These are phyloP conservation scores for Leptinotarsa lineolata DNA, from an alignment of 1,140 invertebrate genomes.

Conservation along the genomic window DNA sequence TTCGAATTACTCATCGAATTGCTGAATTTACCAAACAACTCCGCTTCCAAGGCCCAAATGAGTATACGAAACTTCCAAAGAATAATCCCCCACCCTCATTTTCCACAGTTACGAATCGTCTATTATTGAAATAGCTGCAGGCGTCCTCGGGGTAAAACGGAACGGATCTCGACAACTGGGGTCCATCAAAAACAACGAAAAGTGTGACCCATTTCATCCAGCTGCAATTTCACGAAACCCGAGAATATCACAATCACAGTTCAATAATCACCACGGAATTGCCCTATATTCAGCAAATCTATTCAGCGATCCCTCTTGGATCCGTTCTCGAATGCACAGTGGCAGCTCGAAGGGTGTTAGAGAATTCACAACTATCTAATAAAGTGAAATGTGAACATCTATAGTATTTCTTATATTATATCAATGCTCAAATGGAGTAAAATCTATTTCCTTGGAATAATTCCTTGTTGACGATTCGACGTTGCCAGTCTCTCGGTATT, in stretches of 20 bases:
- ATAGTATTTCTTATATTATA: too few species aligned
- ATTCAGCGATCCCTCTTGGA: background rate
- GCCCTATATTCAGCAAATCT: background rate
- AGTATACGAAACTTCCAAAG: too few species aligned
- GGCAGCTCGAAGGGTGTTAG: too few species aligned
- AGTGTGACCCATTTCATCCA: background rate
- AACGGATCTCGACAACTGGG: background rate
- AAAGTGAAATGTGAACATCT: too few species aligned
- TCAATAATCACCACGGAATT: background rate
- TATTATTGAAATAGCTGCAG: background rate
- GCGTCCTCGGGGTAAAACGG: background rate
- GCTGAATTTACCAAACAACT: too few species aligned
- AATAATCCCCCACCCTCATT: background rate
- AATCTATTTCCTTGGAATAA: too few species aligned
- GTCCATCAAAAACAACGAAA: conserved; percentile 3
- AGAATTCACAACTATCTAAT: too few species aligned
- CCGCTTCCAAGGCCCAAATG: too few species aligned
- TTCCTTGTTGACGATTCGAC: too few species aligned
- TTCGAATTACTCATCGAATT: too few species aligned
- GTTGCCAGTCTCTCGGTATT: too few species aligned
- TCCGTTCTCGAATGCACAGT: background rate
- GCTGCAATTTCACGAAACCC: background rate
- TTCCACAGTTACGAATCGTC: background rate
- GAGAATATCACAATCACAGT: background rate
- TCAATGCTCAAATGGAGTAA: too few species aligned